phyloP scores from a whole-genome alignment of 2,888 invertebrate species.

The Cheilosia vernalis region DNA sequence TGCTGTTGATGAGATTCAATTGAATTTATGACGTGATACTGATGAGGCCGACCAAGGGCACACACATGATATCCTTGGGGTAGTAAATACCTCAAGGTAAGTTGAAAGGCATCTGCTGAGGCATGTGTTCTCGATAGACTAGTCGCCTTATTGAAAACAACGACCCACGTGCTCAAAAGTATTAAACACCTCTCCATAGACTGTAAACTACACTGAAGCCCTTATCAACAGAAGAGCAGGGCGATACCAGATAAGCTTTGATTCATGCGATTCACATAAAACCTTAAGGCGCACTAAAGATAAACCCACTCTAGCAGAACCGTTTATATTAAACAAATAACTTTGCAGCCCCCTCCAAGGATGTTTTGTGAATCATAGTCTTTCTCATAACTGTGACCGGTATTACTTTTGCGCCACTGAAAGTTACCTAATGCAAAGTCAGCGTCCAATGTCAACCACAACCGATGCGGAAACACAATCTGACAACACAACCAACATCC shows the following conservation, averaged over 20 bases:
- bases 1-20: conserved; percentile 64
- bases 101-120: no score
- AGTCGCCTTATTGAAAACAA: no score
- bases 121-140: no score
- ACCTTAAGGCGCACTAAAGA: neutral
- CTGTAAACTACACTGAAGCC: no score
- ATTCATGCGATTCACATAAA: conserved; percentile 3
- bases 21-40: conserved; percentile 66
- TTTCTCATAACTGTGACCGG: conserved; percentile 27
- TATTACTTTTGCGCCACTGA: conserved; percentile 49
- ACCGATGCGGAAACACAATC: conserved; percentile 71
- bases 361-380: conserved; percentile 1
- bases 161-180: no score
- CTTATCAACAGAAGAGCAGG: neutral
- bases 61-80: neutral
- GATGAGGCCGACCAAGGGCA: conserved; percentile 25
- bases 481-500: conserved; percentile 69
- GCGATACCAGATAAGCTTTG: conserved; percentile 16
- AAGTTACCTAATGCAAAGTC: conserved; percentile 55
- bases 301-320: neutral
- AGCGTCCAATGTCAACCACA: conserved; percentile 58
- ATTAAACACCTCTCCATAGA: no score
- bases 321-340: neutral
- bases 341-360: neutral
- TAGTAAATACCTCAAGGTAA: no score